Evolutionary conservation across 35 echinoderm and acorn worm species (phyloP).

Genomic region (Nesometra sesokonis): DNA sequence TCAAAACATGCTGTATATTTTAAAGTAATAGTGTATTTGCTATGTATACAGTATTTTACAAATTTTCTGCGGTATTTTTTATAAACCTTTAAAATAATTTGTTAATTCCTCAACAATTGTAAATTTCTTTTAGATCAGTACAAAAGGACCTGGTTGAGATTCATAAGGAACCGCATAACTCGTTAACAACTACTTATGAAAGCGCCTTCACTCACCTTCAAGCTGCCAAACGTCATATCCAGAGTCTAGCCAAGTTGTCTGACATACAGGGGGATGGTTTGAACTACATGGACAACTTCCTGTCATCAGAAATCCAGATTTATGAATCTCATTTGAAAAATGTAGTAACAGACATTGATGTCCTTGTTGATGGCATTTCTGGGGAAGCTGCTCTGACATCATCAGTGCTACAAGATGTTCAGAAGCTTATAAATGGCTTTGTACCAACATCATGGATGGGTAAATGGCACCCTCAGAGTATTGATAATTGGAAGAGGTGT

Average conservation of each 20-base stretch:
- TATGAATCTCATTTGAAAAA: conserved; percentile 1
- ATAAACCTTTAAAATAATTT: too few relatives aligned
- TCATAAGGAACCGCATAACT: neutral
- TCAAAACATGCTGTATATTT: too few relatives aligned
- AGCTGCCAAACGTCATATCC: conserved; percentile 1
- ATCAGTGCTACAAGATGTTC: neutral
- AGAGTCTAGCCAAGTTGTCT: neutral
- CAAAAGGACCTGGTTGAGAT: neutral
- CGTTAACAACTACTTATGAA: neutral
- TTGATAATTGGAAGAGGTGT: neutral
- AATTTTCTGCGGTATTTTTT: too few relatives aligned
- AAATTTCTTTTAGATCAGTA: neutral
- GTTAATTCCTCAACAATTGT: too few relatives aligned
- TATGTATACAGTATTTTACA: too few relatives aligned
- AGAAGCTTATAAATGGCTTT: neutral
- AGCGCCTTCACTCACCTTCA: neutral
- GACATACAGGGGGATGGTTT: conserved; percentile 26
- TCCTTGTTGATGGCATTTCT: conserved; percentile 28
- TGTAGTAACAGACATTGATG: conserved; percentile 43
- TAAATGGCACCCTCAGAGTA: neutral
- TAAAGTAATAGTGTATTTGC: too few relatives aligned
- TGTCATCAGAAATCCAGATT: conserved; percentile 31
- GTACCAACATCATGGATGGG: conserved; percentile 26
- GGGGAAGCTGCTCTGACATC: conserved; percentile 39
- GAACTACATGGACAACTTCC: conserved; percentile 65